Percentiles rank a stretch among this genome's conserved stretches.
Evolutionary conservation across 1,140 invertebrate genomes (phyloP).

Genomic region (Hyposmocoma kahamanoa): DNA sequence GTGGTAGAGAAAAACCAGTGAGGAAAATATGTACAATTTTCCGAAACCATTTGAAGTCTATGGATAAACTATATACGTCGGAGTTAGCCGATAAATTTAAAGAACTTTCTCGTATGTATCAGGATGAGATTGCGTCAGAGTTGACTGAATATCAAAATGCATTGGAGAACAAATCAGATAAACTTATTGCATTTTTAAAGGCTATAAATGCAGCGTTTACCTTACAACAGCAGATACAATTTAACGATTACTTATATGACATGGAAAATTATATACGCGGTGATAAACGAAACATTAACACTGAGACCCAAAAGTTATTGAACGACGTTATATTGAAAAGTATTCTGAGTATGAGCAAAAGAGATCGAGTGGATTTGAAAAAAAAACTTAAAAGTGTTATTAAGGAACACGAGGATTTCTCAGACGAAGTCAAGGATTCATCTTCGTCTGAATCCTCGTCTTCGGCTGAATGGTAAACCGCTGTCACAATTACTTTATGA

Average conservation of each 20-base stretch:
- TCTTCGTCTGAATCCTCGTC: no score
- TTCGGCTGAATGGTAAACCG: no score
- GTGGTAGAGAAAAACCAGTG: no score
- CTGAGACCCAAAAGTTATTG: slow-evolving; percentile 35
- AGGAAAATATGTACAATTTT: no score
- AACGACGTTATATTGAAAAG: slow-evolving; percentile 31
- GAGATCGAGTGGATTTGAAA: no score
- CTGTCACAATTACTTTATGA: no score
- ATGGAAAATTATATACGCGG: slow-evolving; percentile 30
- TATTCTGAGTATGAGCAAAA: slow-evolving; percentile 23
- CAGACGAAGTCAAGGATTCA: no score
- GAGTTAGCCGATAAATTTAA: slow-evolving; percentile 30
- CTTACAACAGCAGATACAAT: slow-evolving; percentile 26
- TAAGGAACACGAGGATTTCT: no score
- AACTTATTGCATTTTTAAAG: slow-evolving; percentile 29
- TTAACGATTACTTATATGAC: slow-evolving; percentile 41
- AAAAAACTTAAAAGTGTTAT: no score
- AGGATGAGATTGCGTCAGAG: slow-evolving; percentile 28
- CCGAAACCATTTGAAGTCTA: no score
- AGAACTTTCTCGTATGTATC: slow-evolving; percentile 28
- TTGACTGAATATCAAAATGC: slow-evolving; percentile 24
- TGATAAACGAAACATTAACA: slow-evolving; percentile 28
- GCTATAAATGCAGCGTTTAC: slow-evolving; percentile 39
- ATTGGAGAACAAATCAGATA: slow-evolving; percentile 21
- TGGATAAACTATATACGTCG: slow-evolving; percentile 24